These are phyloP conservation scores for Epinephelus malabaricus DNA, from an alignment of 2,797 vertebrate species.

Conservation along the genomic window DNA sequence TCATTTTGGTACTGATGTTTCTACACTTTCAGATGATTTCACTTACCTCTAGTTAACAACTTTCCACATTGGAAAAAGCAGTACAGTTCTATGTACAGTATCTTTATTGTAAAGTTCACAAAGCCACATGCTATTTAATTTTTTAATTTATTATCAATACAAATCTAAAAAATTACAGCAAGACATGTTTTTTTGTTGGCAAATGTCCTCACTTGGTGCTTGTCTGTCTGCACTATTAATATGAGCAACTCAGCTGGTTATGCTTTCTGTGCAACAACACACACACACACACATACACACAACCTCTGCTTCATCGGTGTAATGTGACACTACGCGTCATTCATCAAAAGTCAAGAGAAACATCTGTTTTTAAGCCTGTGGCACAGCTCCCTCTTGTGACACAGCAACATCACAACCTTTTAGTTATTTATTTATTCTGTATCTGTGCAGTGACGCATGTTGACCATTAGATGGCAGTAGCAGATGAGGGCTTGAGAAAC, in stretches of 20 bases:
- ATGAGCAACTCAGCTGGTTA: neutral
- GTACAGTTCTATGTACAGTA: neutral
- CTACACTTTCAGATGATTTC: neutral
- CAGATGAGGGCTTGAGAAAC: constrained; percentile 15
- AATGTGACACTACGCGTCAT: neutral
- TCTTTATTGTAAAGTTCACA: neutral
- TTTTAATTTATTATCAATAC: neutral
- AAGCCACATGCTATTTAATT: neutral
- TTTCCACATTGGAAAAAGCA: neutral
- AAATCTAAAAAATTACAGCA: neutral
- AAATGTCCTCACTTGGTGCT: neutral
- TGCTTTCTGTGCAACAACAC: neutral
- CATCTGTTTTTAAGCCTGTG: neutral
- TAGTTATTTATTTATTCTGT: neutral
- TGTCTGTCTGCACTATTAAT: neutral
- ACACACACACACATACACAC: neutral
- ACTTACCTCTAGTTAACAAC: neutral
- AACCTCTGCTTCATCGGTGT: neutral
- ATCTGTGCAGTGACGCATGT: constrained; percentile 21
- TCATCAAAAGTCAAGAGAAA: neutral
- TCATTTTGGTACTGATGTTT: neutral
- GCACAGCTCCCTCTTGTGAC: constrained; percentile 75
- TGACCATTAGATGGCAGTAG: constrained; percentile 71
- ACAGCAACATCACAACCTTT: neutral
- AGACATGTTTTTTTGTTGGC: neutral